These are phyloP conservation scores for Dallia pectoralis DNA, from an alignment of 2,797 vertebrate species.

Conservation along the genomic window DNA sequence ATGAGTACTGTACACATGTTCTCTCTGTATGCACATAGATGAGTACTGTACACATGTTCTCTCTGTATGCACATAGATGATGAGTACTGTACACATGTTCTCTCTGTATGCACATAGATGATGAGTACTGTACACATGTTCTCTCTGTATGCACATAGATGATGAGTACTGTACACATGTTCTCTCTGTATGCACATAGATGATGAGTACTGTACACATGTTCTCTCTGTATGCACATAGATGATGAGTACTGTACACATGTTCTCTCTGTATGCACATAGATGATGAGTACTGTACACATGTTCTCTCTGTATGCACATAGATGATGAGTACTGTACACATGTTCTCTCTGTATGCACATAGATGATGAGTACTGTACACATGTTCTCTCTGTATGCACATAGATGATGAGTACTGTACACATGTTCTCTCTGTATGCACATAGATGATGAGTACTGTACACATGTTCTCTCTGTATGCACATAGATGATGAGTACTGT, in stretches of 20 bases:
- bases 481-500: slow-evolving; percentile 5
- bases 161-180: not conserved
- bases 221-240: not conserved
- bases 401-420: slow-evolving; percentile 6
- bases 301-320: not conserved
- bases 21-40: not conserved
- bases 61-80: slow-evolving; percentile 2
- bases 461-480: not conserved
- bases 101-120: not conserved
- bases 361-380: slow-evolving; percentile 3
- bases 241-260: not conserved
- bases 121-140: not conserved
- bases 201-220: not conserved
- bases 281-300: not conserved
- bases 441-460: slow-evolving; percentile 5
- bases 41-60: not conserved
- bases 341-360: not conserved
- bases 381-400: not conserved
- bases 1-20: not conserved
- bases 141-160: not conserved
- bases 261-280: not conserved
- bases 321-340: not conserved
- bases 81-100: not conserved
- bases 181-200: not conserved
- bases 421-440: not conserved